Base-by-base conservation (phyloP, 1,140 invertebrate species). In the Panagrolaimus sp. region DNA sequence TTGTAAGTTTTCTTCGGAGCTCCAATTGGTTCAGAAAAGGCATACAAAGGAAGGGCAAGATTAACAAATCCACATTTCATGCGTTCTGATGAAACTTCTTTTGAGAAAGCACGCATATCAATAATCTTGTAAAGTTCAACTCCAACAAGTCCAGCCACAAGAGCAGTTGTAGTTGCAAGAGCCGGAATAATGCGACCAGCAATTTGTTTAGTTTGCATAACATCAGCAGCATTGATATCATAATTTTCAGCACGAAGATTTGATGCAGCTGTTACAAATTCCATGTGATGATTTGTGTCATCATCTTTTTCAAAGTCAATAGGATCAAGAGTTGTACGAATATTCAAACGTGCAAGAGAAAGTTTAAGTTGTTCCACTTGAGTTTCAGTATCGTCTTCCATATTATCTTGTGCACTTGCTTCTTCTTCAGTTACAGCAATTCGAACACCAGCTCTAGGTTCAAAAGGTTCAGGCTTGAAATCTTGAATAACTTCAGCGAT, bases 291-390 rank as follows among this genome's bases (percentile, higher is more conserved):
- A 84, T 99, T 98, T 63, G 86, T 88, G 80, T 98, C 96, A 84
- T 98, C 95, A 83, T 99, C 96, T 82, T 98, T 98, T 83, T 99
- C 96, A 85, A 98, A 99, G 73, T 98, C 94, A 58, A 97, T 86
- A 24, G 81, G 63, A 47, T 67, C 85, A 85, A 12, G 86, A 76
- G 58, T 88, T 84, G 0, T 89, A 88, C 21, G 92, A 77, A 72
- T 90, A 88, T 1, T 87, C 85, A 76, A 43, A 46, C 75, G 71
- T 24, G 83, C 47, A 21, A 69, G 71, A 26, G 80, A 80, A 48
- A 82, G 71, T 14, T 45, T 70, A 47, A 83, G 24, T 38, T 92
- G 84, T 71, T 89, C 89, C 70, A 87, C 86, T 0, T 92, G 85
- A 58, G 88, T 87, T 79, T 93, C 91, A 75, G 89, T 87, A 84